These are phyloP conservation scores for Aptenodytes patagonicus DNA, from an alignment of 2,113 vertebrate genomes.

Conservation along the genomic window DNA sequence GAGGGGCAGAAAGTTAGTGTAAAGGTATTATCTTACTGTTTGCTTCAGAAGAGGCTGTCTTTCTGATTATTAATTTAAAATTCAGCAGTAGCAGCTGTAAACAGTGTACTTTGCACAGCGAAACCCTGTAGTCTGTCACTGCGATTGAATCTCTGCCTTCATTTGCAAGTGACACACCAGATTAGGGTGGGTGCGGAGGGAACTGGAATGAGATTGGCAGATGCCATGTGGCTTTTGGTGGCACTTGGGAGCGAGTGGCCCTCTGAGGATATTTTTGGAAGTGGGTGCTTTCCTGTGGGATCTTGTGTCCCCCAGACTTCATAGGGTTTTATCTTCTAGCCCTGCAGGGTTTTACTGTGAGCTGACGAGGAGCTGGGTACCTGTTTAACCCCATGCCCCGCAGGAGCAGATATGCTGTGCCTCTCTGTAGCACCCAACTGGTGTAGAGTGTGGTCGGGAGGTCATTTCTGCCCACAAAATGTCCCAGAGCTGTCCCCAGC, in stretches of 20 bases:
- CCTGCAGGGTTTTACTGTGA: background rate
- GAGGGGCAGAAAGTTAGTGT: background rate
- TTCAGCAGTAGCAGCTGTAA: background rate
- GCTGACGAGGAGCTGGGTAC: background rate
- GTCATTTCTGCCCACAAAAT: background rate
- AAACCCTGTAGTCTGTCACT: background rate
- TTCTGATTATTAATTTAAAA: background rate
- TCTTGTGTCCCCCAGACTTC: background rate
- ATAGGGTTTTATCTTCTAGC: background rate
- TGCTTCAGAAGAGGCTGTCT: background rate
- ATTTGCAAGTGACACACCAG: background rate
- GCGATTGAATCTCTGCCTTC: background rate
- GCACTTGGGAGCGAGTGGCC: background rate
- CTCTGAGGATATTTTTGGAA: background rate
- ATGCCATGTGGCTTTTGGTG: fast-evolving
- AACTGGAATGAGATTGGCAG: background rate
- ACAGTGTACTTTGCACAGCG: background rate
- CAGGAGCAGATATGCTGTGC: background rate
- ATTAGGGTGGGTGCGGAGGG: fast-evolving
- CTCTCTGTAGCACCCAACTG: background rate
- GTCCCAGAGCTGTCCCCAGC: background rate
- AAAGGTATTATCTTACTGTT: background rate
- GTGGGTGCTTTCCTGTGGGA: background rate
- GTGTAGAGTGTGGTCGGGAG: background rate
- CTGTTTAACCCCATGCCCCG: fast-evolving